Evolutionary conservation across 2,888 invertebrate genomes (phyloP).

Genomic region (Rhamnusium bicolor): DNA sequence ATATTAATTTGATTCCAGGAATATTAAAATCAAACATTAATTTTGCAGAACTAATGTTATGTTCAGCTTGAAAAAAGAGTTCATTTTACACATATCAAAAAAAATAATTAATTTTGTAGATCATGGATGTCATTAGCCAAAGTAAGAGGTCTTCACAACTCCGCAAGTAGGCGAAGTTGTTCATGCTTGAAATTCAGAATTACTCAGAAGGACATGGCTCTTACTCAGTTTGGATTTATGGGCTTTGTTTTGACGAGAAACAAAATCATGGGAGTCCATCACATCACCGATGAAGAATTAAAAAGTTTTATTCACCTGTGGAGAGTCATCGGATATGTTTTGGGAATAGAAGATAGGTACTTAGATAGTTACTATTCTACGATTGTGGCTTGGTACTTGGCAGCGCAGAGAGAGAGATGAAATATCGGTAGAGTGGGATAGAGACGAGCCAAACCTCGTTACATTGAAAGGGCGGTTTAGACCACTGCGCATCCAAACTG

Average conservation of each 20-base stretch:
- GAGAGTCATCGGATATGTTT: slow-evolving; percentile 84
- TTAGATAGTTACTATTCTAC: slow-evolving; percentile 44
- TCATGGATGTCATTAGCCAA: slow-evolving; percentile 80
- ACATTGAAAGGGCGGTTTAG: too few species aligned
- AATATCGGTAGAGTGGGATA: too few species aligned
- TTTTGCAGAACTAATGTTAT: too few species aligned
- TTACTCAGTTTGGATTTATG: slow-evolving; percentile 91
- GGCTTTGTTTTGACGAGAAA: slow-evolving; percentile 80
- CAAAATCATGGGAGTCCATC: slow-evolving; percentile 78
- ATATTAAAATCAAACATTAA: too few species aligned
- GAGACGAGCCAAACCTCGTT: too few species aligned
- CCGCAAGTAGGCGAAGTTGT: slow-evolving; percentile 74
- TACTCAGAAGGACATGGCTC: slow-evolving; percentile 86
- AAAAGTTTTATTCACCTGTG: slow-evolving; percentile 87
- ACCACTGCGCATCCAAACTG: too few species aligned
- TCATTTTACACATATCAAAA: too few species aligned
- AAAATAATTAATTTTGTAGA: slow-evolving; percentile 68
- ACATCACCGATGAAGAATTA: slow-evolving; percentile 76
- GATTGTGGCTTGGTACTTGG: too few species aligned
- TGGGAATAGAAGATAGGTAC: slow-evolving; percentile 87
- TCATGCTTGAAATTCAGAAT: slow-evolving; percentile 74
- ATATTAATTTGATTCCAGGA: too few species aligned
- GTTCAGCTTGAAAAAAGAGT: too few species aligned
- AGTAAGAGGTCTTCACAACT: slow-evolving; percentile 80
- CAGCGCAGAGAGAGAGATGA: too few species aligned